Conservation (phyloP, 2,888 invertebrate genomes). For the Zhuqinia jingwanae region DNA sequence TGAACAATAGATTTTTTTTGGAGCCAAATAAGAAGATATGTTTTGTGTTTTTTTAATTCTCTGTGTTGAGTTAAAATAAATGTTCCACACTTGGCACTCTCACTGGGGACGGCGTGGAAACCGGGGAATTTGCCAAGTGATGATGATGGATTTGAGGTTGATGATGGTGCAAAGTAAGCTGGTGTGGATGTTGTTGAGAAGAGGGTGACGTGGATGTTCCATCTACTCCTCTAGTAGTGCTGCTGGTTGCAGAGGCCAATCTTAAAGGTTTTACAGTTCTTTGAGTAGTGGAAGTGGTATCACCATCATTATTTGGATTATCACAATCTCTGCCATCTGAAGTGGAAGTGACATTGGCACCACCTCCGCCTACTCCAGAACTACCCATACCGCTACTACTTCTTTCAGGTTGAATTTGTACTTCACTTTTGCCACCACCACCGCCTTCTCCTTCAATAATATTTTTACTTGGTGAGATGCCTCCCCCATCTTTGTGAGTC, state of each 20-base stretch:
- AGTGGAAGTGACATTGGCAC: not conserved
- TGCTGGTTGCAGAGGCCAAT: no score
- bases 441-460: not conserved
- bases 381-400: constrained; percentile 21
- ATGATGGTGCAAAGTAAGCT: constrained; percentile 18
- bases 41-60: not conserved
- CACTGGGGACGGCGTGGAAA: constrained; percentile 58
- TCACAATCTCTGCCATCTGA: not conserved
- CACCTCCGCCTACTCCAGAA: not conserved
- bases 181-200: not conserved
- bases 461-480: not conserved
- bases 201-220: no score
- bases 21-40: not conserved
- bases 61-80: constrained; percentile 45
- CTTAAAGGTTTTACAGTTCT: not conserved
- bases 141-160: constrained; percentile 70
- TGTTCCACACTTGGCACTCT: constrained; percentile 64
- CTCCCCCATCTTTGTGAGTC: not conserved
- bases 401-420: constrained; percentile 31
- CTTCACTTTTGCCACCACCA: not conserved
- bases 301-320: no score
- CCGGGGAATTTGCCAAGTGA: constrained; percentile 56
- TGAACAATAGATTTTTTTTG: no score
- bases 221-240: no score
- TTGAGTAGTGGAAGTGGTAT: not conserved